phyloP scores from a whole-genome alignment of 2,113 vertebrate genomes.

The Panurus biarmicus region DNA sequence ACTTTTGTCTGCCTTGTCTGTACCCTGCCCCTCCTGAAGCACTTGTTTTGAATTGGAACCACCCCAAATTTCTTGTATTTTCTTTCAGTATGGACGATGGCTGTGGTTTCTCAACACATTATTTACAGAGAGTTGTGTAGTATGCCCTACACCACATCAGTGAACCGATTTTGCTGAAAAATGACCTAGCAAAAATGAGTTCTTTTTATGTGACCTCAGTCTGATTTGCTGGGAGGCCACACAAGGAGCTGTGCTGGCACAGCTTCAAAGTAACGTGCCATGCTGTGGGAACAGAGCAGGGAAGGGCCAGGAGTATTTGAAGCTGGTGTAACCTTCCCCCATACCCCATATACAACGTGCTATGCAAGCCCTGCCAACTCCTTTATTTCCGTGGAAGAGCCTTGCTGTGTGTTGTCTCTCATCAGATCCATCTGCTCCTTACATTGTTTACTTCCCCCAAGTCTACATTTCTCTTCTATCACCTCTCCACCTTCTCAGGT shows the following conservation, averaged over 20 bases:
- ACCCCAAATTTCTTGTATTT: not conserved
- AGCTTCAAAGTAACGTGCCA: not conserved
- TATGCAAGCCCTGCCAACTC: not conserved
- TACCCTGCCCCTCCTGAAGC: not conserved
- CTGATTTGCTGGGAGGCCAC: not conserved
- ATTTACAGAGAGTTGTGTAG: not conserved
- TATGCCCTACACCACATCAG: not conserved
- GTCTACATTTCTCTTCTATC: not conserved
- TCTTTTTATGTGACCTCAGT: not conserved
- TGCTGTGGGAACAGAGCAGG: not conserved
- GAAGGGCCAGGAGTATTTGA: not conserved
- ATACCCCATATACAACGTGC: not conserved
- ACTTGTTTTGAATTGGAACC: not conserved
- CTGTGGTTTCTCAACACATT: not conserved
- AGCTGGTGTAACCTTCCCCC: not conserved
- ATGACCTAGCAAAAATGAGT: slow-evolving; percentile 5
- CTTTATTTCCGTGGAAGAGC: not conserved
- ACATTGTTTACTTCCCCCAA: not conserved
- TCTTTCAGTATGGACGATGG: not conserved
- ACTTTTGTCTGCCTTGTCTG: not conserved
- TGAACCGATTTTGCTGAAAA: not conserved
- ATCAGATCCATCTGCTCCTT: not conserved
- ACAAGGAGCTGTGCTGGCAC: not conserved
- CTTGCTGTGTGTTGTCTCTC: not conserved
- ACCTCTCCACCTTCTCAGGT: not conserved